These are phyloP conservation scores for Luidia sarsii DNA, from an alignment of 53 echinoderm and acorn worm genomes.

Conservation along the genomic window DNA sequence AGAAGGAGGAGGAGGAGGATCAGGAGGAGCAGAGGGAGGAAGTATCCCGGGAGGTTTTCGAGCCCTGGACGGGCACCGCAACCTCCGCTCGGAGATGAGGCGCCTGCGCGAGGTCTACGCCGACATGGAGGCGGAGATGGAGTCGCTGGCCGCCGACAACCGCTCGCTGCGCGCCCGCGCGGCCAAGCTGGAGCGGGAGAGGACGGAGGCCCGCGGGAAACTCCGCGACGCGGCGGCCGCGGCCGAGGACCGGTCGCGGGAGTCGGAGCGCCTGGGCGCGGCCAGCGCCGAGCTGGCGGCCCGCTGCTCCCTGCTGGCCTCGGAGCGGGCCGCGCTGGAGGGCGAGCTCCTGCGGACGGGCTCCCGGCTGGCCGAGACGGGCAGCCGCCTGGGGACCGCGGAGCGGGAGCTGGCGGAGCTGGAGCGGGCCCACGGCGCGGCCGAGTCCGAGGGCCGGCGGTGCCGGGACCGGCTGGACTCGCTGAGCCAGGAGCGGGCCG, in stretches of 20 bases:
- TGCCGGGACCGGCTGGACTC: slow-evolving; percentile 59
- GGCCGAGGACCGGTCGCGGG: slow-evolving; percentile 56
- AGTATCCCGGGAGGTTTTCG: neutral
- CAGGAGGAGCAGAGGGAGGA: neutral
- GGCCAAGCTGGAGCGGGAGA: slow-evolving; percentile 62
- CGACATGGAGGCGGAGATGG: slow-evolving; percentile 71
- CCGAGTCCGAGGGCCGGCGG: slow-evolving; percentile 55
- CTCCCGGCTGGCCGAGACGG: slow-evolving; percentile 46
- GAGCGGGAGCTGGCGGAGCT: slow-evolving; percentile 68
- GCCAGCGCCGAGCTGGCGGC: slow-evolving; percentile 41
- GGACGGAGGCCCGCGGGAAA: slow-evolving; percentile 39
- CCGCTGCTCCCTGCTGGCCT: slow-evolving; percentile 25
- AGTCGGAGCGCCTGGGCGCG: slow-evolving; percentile 56
- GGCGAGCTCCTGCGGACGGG: slow-evolving; percentile 47
- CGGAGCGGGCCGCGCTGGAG: slow-evolving; percentile 40
- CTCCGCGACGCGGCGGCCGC: slow-evolving; percentile 19
- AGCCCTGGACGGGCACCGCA: slow-evolving; percentile 28
- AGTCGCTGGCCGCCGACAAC: slow-evolving; percentile 68
- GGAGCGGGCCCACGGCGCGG: slow-evolving; percentile 40
- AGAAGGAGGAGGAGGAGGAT: neutral
- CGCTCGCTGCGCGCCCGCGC: slow-evolving; percentile 58
- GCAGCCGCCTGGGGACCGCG: slow-evolving; percentile 50
- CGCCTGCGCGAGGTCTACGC: slow-evolving; percentile 70
- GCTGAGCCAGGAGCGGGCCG: slow-evolving; percentile 65
- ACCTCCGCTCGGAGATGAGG: slow-evolving; percentile 79